Conservation (phyloP, 2,113 vertebrate genomes). For the Ancistrus triradiatus region DNA sequence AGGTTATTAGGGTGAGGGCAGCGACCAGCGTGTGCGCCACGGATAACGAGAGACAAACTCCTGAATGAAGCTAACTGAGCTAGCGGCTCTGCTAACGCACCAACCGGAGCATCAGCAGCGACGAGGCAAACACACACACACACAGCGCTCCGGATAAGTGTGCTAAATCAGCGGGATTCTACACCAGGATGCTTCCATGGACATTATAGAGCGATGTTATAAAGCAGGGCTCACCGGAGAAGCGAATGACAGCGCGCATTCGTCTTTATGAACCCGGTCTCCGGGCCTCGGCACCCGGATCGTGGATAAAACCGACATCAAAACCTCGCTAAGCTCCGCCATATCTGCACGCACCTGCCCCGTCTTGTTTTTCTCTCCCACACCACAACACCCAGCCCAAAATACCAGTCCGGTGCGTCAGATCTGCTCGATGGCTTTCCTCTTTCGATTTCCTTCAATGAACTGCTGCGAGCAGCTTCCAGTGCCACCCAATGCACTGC, state of each 20-base stretch:
- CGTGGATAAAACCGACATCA: slow-evolving; percentile 89
- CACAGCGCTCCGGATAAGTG: no score
- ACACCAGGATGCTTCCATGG: no score
- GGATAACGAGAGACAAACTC: not conserved
- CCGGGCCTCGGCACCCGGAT: slow-evolving; percentile 92
- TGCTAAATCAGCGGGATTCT: not conserved
- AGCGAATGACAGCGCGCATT: slow-evolving; percentile 95
- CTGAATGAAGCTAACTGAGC: slow-evolving; percentile 13
- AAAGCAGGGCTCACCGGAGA: slow-evolving; percentile 78
- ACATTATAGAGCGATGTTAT: no score
- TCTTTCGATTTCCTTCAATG: slow-evolving; percentile 22
- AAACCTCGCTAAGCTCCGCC: slow-evolving; percentile 88
- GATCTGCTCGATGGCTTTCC: slow-evolving; percentile 32
- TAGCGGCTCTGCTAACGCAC: slow-evolving; percentile 17
- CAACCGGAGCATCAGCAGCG: not conserved
- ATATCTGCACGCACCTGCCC: slow-evolving; percentile 62
- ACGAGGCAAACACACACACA: not conserved
- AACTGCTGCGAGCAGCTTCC: not conserved
- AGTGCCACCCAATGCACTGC: slow-evolving; percentile 15
- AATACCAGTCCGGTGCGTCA: slow-evolving; percentile 43
- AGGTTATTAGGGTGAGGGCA: no score
- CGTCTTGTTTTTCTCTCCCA: slow-evolving; percentile 46
- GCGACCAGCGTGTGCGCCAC: no score
- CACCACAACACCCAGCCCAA: slow-evolving; percentile 48
- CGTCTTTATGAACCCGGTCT: slow-evolving; percentile 97